Percentiles rank a stretch among this genome's conserved stretches.
Evolutionary conservation across 2,113 vertebrate genomes (phyloP).

Genomic region (Eudyptes chrysolophus): DNA sequence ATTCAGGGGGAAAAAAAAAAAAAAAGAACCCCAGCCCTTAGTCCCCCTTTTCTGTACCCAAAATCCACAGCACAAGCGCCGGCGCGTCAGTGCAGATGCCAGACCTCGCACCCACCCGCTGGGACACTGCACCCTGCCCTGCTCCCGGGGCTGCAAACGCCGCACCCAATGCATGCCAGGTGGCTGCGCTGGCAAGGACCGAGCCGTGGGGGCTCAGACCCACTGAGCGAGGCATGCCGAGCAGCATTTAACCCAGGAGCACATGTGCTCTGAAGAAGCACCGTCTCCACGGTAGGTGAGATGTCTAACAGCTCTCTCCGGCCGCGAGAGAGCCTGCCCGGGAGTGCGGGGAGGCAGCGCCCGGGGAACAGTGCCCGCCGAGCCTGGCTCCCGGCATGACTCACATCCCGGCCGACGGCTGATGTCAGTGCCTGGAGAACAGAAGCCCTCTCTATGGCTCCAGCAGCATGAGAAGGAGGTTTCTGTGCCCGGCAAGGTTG

Average conservation of each 20-base stretch:
- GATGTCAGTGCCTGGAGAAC: conserved; percentile 28
- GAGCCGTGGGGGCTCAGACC: accelerated
- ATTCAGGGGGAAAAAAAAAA: accelerated
- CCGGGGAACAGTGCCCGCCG: neutral
- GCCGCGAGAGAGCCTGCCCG: accelerated
- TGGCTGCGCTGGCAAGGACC: accelerated
- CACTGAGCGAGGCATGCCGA: accelerated
- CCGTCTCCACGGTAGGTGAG: accelerated
- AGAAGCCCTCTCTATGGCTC: conserved; percentile 29
- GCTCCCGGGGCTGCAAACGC: accelerated
- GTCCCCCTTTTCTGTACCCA: neutral
- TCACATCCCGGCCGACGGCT: neutral
- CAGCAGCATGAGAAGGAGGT: neutral
- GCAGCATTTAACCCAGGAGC: neutral
- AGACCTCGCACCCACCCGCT: neutral
- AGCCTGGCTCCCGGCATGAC: neutral
- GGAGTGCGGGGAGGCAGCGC: neutral
- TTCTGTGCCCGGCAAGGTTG: conserved; percentile 29
- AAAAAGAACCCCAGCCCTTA: neutral
- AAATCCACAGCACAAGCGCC: neutral
- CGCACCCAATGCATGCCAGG: accelerated
- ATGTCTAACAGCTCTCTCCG: neutral
- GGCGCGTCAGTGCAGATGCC: accelerated
- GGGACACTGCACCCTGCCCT: accelerated
- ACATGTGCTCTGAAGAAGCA: neutral